phyloP scores from a whole-genome alignment of 2,888 invertebrate genomes.

The Clostera curtula region DNA sequence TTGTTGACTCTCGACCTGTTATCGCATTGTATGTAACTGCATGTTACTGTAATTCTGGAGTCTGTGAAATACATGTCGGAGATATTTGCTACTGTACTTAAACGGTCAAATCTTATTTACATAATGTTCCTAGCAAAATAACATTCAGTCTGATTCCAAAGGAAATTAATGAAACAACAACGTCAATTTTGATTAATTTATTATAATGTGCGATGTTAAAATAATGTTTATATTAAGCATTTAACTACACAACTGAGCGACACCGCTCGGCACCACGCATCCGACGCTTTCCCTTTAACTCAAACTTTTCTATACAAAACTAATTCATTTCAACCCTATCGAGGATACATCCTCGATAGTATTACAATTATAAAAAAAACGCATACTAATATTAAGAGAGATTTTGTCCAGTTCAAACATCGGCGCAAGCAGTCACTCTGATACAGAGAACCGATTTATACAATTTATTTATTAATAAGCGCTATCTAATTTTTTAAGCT shows the following conservation, averaged over 20 bases:
- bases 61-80: too few relatives aligned
- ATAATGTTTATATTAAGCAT: slow-evolving; percentile 72
- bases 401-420: slow-evolving; percentile 51
- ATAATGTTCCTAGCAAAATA: too few relatives aligned
- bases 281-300: slow-evolving; percentile 44
- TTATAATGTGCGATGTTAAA: slow-evolving; percentile 75
- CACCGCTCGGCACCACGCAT: slow-evolving; percentile 30
- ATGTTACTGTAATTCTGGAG: too few relatives aligned
- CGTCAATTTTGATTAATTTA: slow-evolving; percentile 71
- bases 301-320: slow-evolving; percentile 46
- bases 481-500: slow-evolving; percentile 56
- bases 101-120: too few relatives aligned
- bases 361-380: slow-evolving; percentile 37
- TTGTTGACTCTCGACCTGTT: too few relatives aligned
- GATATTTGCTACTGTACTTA: too few relatives aligned
- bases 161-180: slow-evolving; percentile 26
- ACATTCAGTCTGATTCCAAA: neutral
- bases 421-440: slow-evolving; percentile 54
- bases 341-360: slow-evolving; percentile 38
- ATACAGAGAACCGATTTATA: slow-evolving; percentile 60
- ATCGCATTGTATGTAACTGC: too few relatives aligned
- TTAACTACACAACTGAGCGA: slow-evolving; percentile 49
- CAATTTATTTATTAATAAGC: slow-evolving; percentile 53
- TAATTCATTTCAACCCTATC: slow-evolving; percentile 39
- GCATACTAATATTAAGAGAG: slow-evolving; percentile 40